These are phyloP conservation scores for Sebastes nivosus DNA, from an alignment of 2,797 vertebrate genomes.

Conservation along the genomic window DNA sequence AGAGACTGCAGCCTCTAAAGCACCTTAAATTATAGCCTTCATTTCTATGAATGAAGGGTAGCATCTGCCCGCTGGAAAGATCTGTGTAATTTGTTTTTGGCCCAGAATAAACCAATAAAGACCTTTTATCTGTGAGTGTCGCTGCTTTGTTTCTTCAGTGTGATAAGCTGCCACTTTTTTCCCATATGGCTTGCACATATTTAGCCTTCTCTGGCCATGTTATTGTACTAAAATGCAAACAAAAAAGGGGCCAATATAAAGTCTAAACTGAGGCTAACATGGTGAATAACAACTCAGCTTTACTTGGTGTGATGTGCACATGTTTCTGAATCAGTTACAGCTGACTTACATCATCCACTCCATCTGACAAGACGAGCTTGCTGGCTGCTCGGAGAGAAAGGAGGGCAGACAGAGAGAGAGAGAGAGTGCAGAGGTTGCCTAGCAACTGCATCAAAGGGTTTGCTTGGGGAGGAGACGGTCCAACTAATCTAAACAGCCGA, in stretches of 20 bases:
- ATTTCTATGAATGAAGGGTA: background rate
- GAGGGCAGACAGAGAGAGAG: slow-evolving; percentile 15
- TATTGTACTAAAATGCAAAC: background rate
- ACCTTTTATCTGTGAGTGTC: too few species aligned
- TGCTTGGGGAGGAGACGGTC: slow-evolving; percentile 27
- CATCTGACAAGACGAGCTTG: slow-evolving; percentile 23
- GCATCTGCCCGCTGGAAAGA: background rate
- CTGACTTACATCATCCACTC: slow-evolving; percentile 38
- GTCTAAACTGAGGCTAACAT: background rate
- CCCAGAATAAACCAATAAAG: too few species aligned
- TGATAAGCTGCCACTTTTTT: background rate
- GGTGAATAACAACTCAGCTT: background rate
- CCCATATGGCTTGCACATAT: background rate
- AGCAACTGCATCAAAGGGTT: slow-evolving; percentile 76
- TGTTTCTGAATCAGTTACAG: slow-evolving; percentile 27
- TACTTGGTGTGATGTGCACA: background rate
- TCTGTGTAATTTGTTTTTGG: background rate
- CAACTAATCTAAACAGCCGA: background rate
- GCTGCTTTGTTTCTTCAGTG: background rate
- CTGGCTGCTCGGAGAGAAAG: slow-evolving; percentile 29
- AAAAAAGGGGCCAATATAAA: background rate
- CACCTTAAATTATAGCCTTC: background rate
- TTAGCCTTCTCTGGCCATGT: background rate
- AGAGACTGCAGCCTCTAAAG: background rate
- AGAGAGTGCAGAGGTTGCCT: slow-evolving; percentile 70